phyloP scores from a whole-genome alignment of 2,888 invertebrate genomes.

The Latrodectus hesperus region DNA sequence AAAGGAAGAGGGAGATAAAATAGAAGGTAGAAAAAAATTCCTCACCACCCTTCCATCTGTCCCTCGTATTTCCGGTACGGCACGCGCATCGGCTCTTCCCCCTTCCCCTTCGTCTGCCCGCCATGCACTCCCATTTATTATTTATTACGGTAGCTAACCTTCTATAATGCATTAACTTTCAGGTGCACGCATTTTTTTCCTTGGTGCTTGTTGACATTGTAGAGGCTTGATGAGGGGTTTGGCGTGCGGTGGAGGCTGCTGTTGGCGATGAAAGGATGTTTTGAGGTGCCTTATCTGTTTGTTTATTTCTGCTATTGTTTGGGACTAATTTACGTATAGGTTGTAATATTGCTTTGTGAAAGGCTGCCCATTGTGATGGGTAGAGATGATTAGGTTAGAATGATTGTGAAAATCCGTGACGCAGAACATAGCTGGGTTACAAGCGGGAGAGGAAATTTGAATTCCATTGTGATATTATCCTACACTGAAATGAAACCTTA shows the following conservation, averaged over 20 bases:
- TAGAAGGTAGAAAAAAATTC: conserved; percentile 17
- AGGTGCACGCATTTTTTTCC: conserved; percentile 25
- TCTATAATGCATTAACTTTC: conserved; percentile 22
- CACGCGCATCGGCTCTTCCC: conserved; percentile 39
- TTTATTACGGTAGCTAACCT: conserved; percentile 29
- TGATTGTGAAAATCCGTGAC: too few species aligned
- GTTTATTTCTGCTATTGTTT: conserved; percentile 21
- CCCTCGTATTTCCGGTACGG: conserved; percentile 55
- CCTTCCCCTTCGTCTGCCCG: not conserved
- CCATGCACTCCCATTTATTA: conserved; percentile 21
- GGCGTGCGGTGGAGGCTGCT: not conserved
- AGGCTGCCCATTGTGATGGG: not conserved
- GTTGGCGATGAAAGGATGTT: not conserved
- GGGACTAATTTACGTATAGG: conserved; percentile 34
- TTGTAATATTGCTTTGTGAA: not conserved
- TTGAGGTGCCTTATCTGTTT: conserved; percentile 11
- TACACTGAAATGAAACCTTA: too few species aligned
- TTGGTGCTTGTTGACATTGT: not conserved
- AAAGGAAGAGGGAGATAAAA: not conserved
- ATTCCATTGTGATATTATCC: too few species aligned
- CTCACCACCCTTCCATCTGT: conserved; percentile 54
- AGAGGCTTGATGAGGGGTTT: not conserved
- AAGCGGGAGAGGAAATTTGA: too few species aligned
- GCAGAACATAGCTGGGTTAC: too few species aligned
- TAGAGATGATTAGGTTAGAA: too few species aligned